Evolutionary conservation across 2,113 vertebrate genomes (phyloP).

Genomic region (Petromus typicus): DNA sequence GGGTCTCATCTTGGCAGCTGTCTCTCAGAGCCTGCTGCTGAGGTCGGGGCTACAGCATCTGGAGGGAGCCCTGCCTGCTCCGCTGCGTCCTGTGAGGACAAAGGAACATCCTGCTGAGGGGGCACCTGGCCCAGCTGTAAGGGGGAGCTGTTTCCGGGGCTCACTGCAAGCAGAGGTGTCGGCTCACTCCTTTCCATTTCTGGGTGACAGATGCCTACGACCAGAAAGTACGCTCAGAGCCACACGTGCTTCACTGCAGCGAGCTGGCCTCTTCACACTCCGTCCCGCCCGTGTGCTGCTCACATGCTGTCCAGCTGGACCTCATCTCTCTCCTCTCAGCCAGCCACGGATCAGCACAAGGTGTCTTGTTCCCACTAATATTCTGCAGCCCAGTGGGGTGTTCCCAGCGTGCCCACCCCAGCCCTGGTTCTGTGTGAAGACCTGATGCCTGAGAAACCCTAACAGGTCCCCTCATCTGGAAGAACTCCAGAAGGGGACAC

Average conservation of each 20-base stretch:
- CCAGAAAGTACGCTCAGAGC: neutral
- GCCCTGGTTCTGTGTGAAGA: neutral
- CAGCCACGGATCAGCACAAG: too few relatives aligned
- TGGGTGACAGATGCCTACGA: neutral
- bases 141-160: neutral
- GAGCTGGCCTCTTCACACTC: neutral
- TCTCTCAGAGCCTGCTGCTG: neutral
- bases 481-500: neutral
- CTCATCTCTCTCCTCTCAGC: neutral
- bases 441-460: neutral
- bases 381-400: neutral
- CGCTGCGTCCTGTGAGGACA: neutral
- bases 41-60: neutral
- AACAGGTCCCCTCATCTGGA: neutral
- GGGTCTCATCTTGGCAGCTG: neutral
- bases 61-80: neutral
- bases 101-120: neutral
- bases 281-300: too few relatives aligned
- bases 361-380: neutral
- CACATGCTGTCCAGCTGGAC: neutral
- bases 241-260: neutral
- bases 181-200: too few relatives aligned
- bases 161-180: neutral
- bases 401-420: too few relatives aligned
- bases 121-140: neutral